Conservation (phyloP, 23 tunicate species). For the Clavelina lepadiformis region DNA sequence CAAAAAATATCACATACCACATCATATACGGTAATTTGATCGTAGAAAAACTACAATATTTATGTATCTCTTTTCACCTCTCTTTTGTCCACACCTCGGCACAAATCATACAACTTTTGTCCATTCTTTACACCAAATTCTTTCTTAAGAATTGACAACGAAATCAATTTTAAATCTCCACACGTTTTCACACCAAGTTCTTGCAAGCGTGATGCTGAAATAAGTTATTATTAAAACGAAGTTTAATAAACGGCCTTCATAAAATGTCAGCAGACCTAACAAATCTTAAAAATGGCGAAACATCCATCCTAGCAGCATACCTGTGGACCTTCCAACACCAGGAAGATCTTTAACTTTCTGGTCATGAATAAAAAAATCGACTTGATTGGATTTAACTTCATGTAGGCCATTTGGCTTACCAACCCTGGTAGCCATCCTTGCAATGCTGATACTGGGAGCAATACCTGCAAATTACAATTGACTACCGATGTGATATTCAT, state of each 20-base stretch:
- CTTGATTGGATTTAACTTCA: conserved; percentile 33
- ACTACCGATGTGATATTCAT: no score
- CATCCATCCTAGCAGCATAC: conserved; percentile 7
- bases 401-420: conserved; percentile 88
- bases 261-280: not conserved
- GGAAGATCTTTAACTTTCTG: conserved; percentile 69
- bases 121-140: conserved; percentile 90
- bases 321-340: conserved; percentile 81
- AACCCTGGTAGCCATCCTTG: conserved; percentile 78
- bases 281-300: not conserved
- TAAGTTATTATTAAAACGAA: not conserved
- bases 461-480: conserved; percentile 68
- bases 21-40: no score
- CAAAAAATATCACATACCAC: no score
- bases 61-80: conserved; percentile 51
- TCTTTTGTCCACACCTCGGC: conserved; percentile 64
- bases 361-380: conserved; percentile 41
- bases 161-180: conserved; percentile 46
- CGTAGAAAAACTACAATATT: no score
- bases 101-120: conserved; percentile 48
- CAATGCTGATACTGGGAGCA: conserved; percentile 81
- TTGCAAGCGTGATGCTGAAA: conserved; percentile 43
- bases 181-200: conserved; percentile 62
- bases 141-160: conserved; percentile 28
- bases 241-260: not conserved